Percentiles rank a stretch among this genome's conserved stretches.
These are phyloP conservation scores for Dugesia japonica DNA, from an alignment of 2,888 invertebrate species.

Conservation along the genomic window DNA sequence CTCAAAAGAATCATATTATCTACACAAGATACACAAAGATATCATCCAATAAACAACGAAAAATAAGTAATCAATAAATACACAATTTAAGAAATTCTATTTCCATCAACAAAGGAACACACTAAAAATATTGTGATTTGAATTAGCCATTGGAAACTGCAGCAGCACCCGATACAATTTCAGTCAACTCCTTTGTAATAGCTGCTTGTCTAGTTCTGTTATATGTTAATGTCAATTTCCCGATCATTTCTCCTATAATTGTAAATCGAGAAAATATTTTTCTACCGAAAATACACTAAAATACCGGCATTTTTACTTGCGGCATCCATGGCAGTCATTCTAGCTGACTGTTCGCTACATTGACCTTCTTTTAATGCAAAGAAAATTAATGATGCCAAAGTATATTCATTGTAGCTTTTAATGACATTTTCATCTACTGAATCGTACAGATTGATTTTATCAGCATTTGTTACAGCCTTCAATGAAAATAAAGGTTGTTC, in stretches of 20 bases:
- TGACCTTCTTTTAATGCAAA: slow-evolving; percentile 92
- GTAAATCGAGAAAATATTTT: no score
- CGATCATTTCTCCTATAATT: slow-evolving; percentile 72
- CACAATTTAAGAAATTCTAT: no score
- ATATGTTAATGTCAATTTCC: slow-evolving; percentile 81
- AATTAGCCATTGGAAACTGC: slow-evolving; percentile 55
- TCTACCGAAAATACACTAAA: no score
- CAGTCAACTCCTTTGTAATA: slow-evolving; percentile 88
- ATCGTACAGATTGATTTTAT: slow-evolving; percentile 74
- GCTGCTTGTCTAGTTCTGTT: slow-evolving; percentile 96
- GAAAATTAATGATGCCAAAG: slow-evolving; percentile 73
- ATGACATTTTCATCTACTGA: slow-evolving; percentile 63
- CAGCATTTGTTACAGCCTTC: slow-evolving; percentile 52
- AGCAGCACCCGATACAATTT: slow-evolving; percentile 94
- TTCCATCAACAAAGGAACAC: no score
- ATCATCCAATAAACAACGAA: no score
- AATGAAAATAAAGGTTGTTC: slow-evolving; percentile 21
- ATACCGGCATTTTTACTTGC: slow-evolving; percentile 91
- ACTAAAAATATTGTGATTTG: no score
- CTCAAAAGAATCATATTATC: no score
- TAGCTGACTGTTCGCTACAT: slow-evolving; percentile 87
- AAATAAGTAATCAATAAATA: no score
- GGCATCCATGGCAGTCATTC: slow-evolving; percentile 99
- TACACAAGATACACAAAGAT: no score
- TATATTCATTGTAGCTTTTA: slow-evolving; percentile 83